Conservation (phyloP, 35 echinoderm and acorn worm genomes). For the Stichopus chloronotus region DNA sequence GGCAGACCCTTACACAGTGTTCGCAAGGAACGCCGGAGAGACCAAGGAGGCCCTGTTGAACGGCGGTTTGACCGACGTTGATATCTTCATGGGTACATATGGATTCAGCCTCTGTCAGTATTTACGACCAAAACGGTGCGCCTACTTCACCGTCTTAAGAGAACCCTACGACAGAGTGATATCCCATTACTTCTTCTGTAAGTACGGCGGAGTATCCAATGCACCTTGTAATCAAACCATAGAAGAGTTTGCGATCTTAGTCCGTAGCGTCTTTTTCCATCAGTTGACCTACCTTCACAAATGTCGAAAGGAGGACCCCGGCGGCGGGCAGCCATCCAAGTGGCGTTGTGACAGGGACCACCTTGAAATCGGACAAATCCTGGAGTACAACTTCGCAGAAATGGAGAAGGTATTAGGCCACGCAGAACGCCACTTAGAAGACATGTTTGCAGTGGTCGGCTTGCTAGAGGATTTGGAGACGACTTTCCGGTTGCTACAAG, state of each 20-base stretch:
- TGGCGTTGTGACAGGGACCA: slow-evolving; percentile 4
- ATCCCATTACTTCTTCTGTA: slow-evolving; percentile 44
- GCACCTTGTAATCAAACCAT: slow-evolving; percentile 12
- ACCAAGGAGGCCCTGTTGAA: neutral
- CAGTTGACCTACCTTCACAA: slow-evolving; percentile 24
- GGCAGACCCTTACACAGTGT: neutral
- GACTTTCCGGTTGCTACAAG: slow-evolving; percentile 17
- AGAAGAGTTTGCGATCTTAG: slow-evolving; percentile 25
- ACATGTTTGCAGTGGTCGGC: slow-evolving; percentile 20
- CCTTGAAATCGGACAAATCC: neutral
- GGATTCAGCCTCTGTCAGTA: slow-evolving; percentile 12
- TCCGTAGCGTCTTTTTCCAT: slow-evolving; percentile 24
- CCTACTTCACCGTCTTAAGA: slow-evolving; percentile 17
- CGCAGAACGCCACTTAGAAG: slow-evolving; percentile 30
- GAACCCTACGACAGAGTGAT: slow-evolving; percentile 30
- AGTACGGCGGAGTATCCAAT: slow-evolving; percentile 30
- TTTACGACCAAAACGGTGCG: neutral
- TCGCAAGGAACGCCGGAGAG: slow-evolving; percentile 22
- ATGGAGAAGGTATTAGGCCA: neutral
- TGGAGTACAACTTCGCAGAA: neutral
- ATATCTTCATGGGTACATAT: slow-evolving; percentile 34
- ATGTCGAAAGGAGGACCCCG: neutral
- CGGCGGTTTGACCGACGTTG: neutral
- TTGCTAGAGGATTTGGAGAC: slow-evolving; percentile 30
- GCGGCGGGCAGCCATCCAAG: neutral